Base-by-base conservation (phyloP, 2,797 vertebrate genomes). In the Gambelia wislizenii region DNA sequence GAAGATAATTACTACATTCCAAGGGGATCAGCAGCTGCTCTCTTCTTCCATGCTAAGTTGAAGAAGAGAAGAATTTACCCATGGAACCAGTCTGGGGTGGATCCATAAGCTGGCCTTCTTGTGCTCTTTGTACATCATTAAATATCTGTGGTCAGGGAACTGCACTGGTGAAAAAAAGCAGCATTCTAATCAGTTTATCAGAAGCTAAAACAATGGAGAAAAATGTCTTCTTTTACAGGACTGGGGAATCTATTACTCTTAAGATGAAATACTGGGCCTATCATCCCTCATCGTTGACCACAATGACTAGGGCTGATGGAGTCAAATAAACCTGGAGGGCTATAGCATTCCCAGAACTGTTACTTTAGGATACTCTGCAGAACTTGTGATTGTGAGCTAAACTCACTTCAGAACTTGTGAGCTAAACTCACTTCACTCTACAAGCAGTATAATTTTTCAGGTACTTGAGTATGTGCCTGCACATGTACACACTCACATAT, bases 1-100 rank as follows among this genome's bases (percentile, higher is more conserved):
- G 76, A 20, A 52, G 83, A 49, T 69, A 75, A 89, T 70, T 69
- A 85, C 81, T 18, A 30, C 61, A 80, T 93, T 83, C 64, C 25
- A 49, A 42, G 47, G 52, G 77, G 85, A 75, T 87, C 36, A 6
- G 69, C 61, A 69, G 13, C 44, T 90, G 56, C 69, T 36, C 25
- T 74, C 81, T 20, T 59, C 85, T 59, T 30, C 72, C 82, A 74
- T 86, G 18, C 56, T 75, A 47, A 76, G 20, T 64, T 75, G 49
- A 67, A 76, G 69, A n/a, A 88, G 69, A 76, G 36, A 82, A 82
- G 56, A 54, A 85, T 75, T 85, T 89, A 33, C 64, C 10, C 20
- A 39, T 89, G 56, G 77, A 64, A 61, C 69, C 27, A 85, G 14
- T 27, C 14, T 10, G 74, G 54, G 69, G 27, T 59, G 54, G 64